These are phyloP conservation scores for Rhineura floridana DNA, from an alignment of 2,113 vertebrate genomes.

Conservation along the genomic window DNA sequence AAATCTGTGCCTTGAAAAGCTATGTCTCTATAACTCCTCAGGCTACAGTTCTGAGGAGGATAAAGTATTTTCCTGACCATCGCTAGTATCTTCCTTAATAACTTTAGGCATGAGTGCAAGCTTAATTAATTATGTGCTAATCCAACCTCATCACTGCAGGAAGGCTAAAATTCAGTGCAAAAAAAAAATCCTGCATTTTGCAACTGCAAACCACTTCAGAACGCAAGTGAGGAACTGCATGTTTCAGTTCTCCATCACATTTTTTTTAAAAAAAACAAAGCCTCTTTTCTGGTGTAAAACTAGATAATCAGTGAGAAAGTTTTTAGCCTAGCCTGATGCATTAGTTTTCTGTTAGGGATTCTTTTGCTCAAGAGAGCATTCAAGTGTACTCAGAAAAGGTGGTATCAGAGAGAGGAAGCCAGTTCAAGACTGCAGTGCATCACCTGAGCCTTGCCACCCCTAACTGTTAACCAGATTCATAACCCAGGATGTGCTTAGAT, in stretches of 20 bases:
- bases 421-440: neutral
- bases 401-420: neutral
- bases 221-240: neutral
- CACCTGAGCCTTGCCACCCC: neutral
- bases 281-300: neutral
- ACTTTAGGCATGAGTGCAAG: neutral
- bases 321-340: neutral
- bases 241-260: neutral
- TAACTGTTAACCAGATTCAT: neutral
- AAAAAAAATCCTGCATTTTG: neutral
- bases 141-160: neutral
- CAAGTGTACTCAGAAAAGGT: neutral
- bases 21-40: neutral
- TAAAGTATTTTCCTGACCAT: constrained; percentile 1
- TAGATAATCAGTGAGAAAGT: neutral
- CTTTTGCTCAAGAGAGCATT: neutral
- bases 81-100: neutral
- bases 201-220: neutral
- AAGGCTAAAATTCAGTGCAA: neutral
- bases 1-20: too few species aligned
- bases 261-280: neutral
- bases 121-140: neutral
- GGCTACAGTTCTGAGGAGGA: neutral
- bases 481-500: neutral
- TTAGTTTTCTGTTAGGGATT: neutral